Conservation (phyloP, 2,888 invertebrate genomes). For the Protula sp. region DNA sequence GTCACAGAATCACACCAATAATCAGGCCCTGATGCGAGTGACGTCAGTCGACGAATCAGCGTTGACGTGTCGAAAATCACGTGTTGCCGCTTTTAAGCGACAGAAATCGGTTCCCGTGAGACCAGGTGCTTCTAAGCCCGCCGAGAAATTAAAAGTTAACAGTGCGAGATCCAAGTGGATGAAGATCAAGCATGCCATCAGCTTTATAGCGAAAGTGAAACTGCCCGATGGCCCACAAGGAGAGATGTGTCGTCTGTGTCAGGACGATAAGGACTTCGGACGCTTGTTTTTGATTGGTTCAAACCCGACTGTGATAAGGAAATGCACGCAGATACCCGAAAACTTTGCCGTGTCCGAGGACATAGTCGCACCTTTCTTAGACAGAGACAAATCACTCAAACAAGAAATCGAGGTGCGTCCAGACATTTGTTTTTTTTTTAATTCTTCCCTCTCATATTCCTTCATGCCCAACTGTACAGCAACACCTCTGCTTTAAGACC, state of each 20-base stretch:
- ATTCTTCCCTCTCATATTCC: too few relatives aligned
- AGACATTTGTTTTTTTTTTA: neutral
- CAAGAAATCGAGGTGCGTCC: conserved; percentile 8
- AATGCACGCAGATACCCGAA: conserved; percentile 10
- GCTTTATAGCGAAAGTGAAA: conserved; percentile 16
- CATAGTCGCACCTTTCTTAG: conserved; percentile 10
- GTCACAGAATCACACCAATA: neutral
- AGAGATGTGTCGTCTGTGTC: conserved; percentile 21
- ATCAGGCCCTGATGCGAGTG: conserved; percentile 2
- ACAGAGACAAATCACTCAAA: conserved; percentile 7
- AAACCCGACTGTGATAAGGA: conserved; percentile 14
- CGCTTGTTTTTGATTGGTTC: conserved; percentile 16
- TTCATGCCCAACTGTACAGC: too few relatives aligned
- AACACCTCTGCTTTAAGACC: too few relatives aligned
- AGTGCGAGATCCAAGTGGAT: conserved; percentile 10
- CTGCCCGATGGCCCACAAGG: conserved; percentile 24
- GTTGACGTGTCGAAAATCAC: neutral
- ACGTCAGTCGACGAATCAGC: neutral
- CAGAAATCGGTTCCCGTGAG: conserved; percentile 7
- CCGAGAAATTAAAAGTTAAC: too few relatives aligned
- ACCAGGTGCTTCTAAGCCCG: neutral
- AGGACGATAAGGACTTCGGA: conserved; percentile 23
- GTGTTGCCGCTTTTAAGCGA: conserved; percentile 12
- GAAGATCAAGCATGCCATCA: conserved; percentile 22
- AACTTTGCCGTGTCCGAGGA: conserved; percentile 15